A percentile compares a stretch with the other conserved stretches of the same genome.
Evolutionary conservation across 2,797 vertebrate species (phyloP).

Genomic region (Oreonectes daqikongensis): DNA sequence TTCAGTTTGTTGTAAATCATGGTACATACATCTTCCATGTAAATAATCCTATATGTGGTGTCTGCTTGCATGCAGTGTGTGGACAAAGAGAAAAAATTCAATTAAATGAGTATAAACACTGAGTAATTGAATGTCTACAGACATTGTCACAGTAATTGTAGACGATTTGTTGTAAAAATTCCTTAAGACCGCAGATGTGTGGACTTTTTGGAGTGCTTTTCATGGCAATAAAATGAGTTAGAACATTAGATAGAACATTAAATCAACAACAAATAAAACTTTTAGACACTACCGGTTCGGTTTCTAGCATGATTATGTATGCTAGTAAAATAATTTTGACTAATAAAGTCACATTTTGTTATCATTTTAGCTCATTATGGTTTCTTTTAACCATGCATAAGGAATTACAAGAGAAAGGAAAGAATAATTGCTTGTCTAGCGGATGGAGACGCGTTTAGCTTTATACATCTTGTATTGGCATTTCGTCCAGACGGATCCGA

Average conservation of each 20-base stretch:
- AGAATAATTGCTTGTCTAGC: background rate
- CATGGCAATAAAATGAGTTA: background rate
- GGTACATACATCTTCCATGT: background rate
- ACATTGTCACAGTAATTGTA: conserved; percentile 7
- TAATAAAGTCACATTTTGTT: background rate
- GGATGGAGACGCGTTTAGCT: no score
- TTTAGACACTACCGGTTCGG: background rate
- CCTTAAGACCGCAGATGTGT: conserved; percentile 6
- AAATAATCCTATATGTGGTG: background rate
- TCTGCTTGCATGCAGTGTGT: background rate
- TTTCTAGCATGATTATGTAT: background rate
- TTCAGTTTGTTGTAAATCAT: conserved; percentile 7
- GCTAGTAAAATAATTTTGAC: background rate
- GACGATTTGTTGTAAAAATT: background rate
- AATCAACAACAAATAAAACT: conserved; percentile 1
- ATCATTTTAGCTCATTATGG: background rate
- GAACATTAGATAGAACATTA: background rate
- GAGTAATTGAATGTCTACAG: background rate
- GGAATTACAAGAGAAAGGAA: no score
- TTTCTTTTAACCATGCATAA: background rate
- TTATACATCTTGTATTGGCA: no score
- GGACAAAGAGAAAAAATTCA: background rate
- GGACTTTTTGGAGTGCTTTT: background rate
- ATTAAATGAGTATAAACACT: conserved; percentile 11
- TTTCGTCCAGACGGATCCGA: no score